Conservation (phyloP, 2,113 vertebrate species). For the Alligator sinensis region DNA sequence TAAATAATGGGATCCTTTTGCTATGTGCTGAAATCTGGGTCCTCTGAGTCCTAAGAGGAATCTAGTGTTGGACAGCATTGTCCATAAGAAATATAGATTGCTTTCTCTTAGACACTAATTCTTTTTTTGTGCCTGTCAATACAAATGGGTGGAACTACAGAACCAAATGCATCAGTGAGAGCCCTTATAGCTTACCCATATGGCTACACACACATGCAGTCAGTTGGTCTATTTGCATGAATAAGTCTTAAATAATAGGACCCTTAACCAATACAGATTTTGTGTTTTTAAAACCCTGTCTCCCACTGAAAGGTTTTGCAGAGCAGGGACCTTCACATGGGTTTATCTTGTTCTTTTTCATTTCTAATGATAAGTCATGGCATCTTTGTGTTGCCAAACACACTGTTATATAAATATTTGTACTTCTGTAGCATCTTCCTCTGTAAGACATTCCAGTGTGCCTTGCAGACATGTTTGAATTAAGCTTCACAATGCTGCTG, state of each 20-base stretch:
- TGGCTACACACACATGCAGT: not conserved
- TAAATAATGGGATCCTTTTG: not conserved
- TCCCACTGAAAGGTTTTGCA: not conserved
- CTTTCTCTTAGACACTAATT: not conserved
- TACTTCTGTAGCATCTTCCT: not conserved
- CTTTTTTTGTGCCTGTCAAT: slow-evolving; percentile 10
- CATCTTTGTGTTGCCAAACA: not conserved
- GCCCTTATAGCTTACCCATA: not conserved
- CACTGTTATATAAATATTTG: not conserved
- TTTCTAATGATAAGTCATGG: not conserved
- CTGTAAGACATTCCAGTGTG: not conserved
- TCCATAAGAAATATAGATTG: not conserved
- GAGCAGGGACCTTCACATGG: not conserved
- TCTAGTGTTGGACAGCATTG: not conserved
- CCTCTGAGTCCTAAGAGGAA: not conserved
- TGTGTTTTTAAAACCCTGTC: not conserved
- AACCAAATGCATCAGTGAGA: not conserved
- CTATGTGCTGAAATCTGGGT: not conserved
- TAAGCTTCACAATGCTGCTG: not conserved
- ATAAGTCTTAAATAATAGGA: too few species aligned
- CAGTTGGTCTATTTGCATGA: not conserved
- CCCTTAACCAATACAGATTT: not conserved
- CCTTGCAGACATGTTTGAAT: not conserved
- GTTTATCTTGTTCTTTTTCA: not conserved
- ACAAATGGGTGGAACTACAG: not conserved